These are phyloP conservation scores for Montipora foliosa DNA, from an alignment of 64 coral and sea anemone genomes.

Conservation along the genomic window DNA sequence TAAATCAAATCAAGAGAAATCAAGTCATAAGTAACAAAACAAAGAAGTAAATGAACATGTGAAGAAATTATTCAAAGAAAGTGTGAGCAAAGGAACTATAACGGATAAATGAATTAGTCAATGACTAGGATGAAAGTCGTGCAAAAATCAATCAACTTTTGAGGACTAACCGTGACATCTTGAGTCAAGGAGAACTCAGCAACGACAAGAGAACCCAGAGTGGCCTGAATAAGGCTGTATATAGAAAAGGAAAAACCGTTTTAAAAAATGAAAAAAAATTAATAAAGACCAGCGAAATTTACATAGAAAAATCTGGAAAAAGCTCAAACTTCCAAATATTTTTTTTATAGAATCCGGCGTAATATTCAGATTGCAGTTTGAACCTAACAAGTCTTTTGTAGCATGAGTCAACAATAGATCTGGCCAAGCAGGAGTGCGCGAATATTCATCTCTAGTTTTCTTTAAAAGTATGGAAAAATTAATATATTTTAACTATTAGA, in stretches of 20 bases:
- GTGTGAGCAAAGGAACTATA: no score
- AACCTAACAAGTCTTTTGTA: no score
- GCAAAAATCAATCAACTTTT: background rate
- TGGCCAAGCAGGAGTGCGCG: no score
- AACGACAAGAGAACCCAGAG: conserved; percentile 83
- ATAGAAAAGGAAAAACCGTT: background rate
- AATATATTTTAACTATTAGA: no score
- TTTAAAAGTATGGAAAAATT: no score
- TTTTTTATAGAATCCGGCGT: no score
- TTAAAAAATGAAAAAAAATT: no score
- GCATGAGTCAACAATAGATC: background rate
- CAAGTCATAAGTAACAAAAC: background rate
- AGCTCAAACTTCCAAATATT: no score
- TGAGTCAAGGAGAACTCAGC: conserved; percentile 90
- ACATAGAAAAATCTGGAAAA: background rate
- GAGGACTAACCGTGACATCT: conserved; percentile 79
- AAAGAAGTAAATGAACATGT: background rate
- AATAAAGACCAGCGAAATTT: background rate
- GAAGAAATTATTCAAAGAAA: background rate
- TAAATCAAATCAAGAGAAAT: background rate
- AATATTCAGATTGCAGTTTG: no score
- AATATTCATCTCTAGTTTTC: no score
- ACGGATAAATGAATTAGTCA: no score
- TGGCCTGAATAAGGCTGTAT: conserved; percentile 91
- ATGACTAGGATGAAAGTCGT: no score